Evolutionary conservation across 2,888 invertebrate genomes (phyloP).

Genomic region (Hyposoter didymator): DNA sequence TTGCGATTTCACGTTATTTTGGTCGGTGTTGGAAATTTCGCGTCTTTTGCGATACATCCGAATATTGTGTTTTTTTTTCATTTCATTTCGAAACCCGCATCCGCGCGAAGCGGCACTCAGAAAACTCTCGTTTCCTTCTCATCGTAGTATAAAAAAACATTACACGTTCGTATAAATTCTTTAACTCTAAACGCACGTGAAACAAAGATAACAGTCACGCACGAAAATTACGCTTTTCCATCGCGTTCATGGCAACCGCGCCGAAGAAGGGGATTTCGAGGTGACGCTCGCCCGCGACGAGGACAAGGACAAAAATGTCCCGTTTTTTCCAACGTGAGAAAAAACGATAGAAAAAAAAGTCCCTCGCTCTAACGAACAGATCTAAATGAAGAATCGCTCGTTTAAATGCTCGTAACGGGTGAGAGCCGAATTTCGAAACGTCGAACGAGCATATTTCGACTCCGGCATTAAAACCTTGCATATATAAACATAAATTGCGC

Average conservation of each 20-base stretch:
- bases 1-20: not conserved
- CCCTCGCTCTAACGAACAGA: conserved; percentile 14
- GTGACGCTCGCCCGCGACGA: conserved; percentile 18
- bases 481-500: not conserved
- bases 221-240: conserved; percentile 79
- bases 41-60: not conserved
- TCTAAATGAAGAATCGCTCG: conserved; percentile 2
- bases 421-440: conserved; percentile 1
- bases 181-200: conserved; percentile 73
- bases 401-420: conserved; percentile 6
- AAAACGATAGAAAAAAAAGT: not conserved
- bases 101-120: not conserved
- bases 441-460: not conserved
- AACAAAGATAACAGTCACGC: conserved; percentile 73
- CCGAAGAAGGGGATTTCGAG: conserved; percentile 40
- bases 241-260: conserved; percentile 38
- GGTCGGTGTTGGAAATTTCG: not conserved
- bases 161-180: conserved; percentile 22
- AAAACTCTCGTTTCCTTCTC: conserved; percentile 4
- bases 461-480: not conserved
- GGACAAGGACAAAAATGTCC: conserved; percentile 24
- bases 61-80: not conserved
- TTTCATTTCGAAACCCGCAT: not conserved
- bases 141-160: not conserved
- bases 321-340: conserved; percentile 21